Percentiles rank a stretch among this genome's conserved stretches.
These are phyloP conservation scores for Subanguina moxae DNA, from an alignment of 1,140 invertebrate species.

Conservation along the genomic window DNA sequence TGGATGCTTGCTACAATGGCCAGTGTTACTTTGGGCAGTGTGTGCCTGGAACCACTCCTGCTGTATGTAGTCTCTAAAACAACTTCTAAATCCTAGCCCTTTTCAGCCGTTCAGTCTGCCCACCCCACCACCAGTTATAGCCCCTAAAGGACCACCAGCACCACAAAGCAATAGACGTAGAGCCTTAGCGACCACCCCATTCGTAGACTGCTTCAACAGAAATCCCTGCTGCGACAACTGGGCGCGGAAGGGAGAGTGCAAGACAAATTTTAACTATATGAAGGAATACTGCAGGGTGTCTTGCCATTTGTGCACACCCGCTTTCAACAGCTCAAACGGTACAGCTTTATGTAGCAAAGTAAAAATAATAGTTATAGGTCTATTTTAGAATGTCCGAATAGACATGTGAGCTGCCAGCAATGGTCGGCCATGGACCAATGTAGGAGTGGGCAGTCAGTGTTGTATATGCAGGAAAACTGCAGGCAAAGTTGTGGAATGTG, in stretches of 20 bases:
- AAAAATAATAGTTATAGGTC: not conserved
- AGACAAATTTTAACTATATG: conserved; percentile 48
- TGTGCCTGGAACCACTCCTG: conserved; percentile 42
- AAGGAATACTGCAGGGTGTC: conserved; percentile 42
- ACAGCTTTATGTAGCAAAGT: not conserved
- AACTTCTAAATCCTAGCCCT: not conserved
- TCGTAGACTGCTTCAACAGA: conserved; percentile 52
- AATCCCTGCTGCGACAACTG: conserved; percentile 50
- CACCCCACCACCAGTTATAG: conserved; percentile 10
- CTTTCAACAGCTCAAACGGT: conserved; percentile 51
- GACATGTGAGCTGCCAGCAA: conserved; percentile 42
- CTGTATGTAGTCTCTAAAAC: conserved; percentile 18
- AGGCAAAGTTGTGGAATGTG: conserved; percentile 44
- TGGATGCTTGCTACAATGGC: conserved; percentile 52
- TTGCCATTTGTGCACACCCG: conserved; percentile 46
- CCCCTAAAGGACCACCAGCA: conserved; percentile 5
- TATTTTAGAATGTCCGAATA: conserved; percentile 46
- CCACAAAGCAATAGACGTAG: not conserved
- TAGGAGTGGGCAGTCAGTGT: conserved; percentile 30
- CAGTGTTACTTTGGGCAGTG: conserved; percentile 52
- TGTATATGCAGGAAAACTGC: conserved; percentile 57
- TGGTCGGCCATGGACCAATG: conserved; percentile 22
- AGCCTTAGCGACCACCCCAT: conserved; percentile 26
- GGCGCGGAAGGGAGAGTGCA: conserved; percentile 45
- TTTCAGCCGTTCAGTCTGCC: not conserved